Evolutionary conservation across 2,888 invertebrate genomes (phyloP), one percentile per base, ranked within the genome.

Genomic region (Drosophila flavopinicola): DNA sequence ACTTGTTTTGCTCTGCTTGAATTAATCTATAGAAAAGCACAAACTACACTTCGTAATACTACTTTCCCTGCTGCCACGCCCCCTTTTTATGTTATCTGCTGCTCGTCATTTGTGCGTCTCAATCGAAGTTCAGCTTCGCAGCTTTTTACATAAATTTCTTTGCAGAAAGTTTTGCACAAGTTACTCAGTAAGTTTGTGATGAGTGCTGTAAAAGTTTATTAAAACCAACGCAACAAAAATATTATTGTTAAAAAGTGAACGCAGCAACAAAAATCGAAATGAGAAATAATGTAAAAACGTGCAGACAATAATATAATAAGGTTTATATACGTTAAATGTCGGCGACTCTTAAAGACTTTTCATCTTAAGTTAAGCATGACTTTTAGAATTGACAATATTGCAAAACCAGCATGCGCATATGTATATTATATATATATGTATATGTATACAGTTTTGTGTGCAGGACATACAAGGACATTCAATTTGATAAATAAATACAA

Each of bases 131-230:
- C 41, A 47, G 75, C 56, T 52, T 49, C 42, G 52, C 30, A 54
- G 77, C 75, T 79, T 76, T 84, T 76, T 69, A 73, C 87, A 86
- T 66, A 73, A 84, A 68, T 86, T 86, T 73, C 70, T 69, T 79
- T 65, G 69, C 42, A 25, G 57, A 71, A 78, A 85, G 58, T 38
- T 66, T 79, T 48, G 32, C 24, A 58, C 65, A 78, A 82, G 59
- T 78, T 78, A 37, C 56, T 60, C 53, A 48, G 58, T 69, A 84
- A 80, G 85, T 80, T 85, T 86, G n/a, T n/a, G 86, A 87, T 84
- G 82, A 86, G 75, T 66, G 65, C 63, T 49, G 67, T 59, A 57
- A 70, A 86, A 80, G 70, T 86, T 86, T 77, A 86, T 84, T 86
- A 80, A 75, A 61, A 79, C 45, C 65, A n/a, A n/a, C 48, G 59